A percentile compares a stretch with the other conserved stretches of the same genome.
These are phyloP conservation scores for Vultur gryphus DNA, from an alignment of 2,797 vertebrate genomes.

Conservation along the genomic window DNA sequence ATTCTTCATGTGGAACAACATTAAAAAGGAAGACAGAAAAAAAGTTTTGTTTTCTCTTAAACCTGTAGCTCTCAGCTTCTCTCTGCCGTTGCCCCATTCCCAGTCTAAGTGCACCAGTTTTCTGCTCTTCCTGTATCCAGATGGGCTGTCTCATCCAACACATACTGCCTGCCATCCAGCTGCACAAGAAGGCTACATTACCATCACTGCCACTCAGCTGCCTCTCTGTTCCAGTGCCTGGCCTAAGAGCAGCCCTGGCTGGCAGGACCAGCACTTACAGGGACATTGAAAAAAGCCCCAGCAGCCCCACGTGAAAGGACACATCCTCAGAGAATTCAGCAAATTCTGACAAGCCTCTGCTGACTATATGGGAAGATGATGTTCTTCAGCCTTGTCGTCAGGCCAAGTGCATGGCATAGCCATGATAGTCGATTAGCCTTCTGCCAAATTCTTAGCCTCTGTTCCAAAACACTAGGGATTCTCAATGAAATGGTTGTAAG, in stretches of 20 bases:
- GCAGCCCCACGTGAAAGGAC: background rate
- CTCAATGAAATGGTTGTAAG: background rate
- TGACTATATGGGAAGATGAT: background rate
- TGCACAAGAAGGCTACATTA: background rate
- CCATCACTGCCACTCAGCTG: background rate
- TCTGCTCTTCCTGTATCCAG: background rate
- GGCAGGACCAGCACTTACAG: background rate
- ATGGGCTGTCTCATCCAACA: background rate
- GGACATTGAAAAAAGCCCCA: background rate
- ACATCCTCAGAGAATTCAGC: background rate
- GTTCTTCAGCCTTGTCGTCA: background rate
- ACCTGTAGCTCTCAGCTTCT: background rate
- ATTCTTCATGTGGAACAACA: background rate
- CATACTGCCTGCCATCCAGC: rapidly evolving
- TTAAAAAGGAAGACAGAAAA: background rate
- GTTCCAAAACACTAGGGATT: background rate
- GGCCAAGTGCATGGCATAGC: background rate
- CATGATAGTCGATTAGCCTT: background rate
- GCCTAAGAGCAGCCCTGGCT: background rate
- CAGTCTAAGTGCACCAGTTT: background rate
- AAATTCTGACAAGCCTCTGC: background rate
- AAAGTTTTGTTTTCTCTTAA: background rate
- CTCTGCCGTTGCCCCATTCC: background rate
- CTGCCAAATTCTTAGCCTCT: background rate
- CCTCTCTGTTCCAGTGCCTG: too few species aligned